Evolutionary conservation across 2,888 invertebrate species (phyloP), one percentile per base, ranked within the genome.

Genomic region (Drosophila stalkeri): DNA sequence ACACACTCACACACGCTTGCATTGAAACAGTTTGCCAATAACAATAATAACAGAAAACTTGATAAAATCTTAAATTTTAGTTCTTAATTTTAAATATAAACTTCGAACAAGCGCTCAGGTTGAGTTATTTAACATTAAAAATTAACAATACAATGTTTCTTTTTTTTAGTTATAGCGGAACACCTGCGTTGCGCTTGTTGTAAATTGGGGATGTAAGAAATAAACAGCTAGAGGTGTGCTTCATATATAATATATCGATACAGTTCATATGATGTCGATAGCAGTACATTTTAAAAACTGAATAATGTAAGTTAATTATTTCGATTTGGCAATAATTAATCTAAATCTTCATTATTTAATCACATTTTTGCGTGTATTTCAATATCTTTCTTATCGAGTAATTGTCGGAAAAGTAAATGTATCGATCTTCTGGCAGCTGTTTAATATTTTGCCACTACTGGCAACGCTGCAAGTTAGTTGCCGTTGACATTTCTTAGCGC

Each of bases 401-500:
- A 2, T 14, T 20, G 56, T 63, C 54, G 57, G 51, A 44, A 57
- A 33, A 47, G 31, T 39, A 7, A n/a, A 3, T 39, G n/a, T 11
- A 23, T 60, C 72, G 66, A 77, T 63, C 55, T 16, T 1, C 33
- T 12, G 6, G 54, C 72, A 64, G 67, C 52, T 72, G 80, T 49
- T 64, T 39, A 64, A 56, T 60, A 71, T 52, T 59, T 64, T 31
- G 1, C 1, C 9, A 12, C 16, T 52, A 37, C 37, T 75, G 77
- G 80, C 80, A 77, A 71, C 62, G 27, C 80, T 75, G 52, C 12
- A 3, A 14, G 46, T 75, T 78, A 80, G 82, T 80, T 72, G 82
- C 82, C 80, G 80, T 80, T 80, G 80, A 80, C 69, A 80, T 67
- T 80, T 80, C 72, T 72, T 47, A 69, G 71, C 82, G 80, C 74